These are phyloP conservation scores for Falco naumanni DNA, from an alignment of 2,797 vertebrate genomes.

Conservation along the genomic window DNA sequence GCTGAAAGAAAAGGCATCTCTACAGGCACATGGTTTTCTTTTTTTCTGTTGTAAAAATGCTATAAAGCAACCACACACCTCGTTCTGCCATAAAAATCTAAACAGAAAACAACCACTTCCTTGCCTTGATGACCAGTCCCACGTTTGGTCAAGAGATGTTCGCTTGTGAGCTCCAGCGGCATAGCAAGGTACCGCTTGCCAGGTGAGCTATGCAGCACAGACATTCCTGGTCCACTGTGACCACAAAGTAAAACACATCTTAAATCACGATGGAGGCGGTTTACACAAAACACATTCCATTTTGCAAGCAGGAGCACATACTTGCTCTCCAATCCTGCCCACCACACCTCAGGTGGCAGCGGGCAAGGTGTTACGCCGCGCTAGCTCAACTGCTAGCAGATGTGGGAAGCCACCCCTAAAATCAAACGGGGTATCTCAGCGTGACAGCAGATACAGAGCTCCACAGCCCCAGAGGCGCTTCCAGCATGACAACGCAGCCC, in stretches of 20 bases:
- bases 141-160: accelerated
- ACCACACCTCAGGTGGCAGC: not conserved
- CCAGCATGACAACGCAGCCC: accelerated
- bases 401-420: not conserved
- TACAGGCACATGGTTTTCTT: not conserved
- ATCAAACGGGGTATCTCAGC: not conserved
- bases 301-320: not conserved
- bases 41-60: not conserved
- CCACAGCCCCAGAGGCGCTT: accelerated
- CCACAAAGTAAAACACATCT: not conserved
- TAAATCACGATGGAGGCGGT: accelerated
- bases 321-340: not conserved
- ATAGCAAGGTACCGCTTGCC: not conserved
- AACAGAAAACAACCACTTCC: not conserved
- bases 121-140: not conserved
- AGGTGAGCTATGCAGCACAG: not conserved
- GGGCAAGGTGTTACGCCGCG: not conserved
- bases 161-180: not conserved
- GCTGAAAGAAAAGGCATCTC: not conserved
- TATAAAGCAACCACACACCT: not conserved
- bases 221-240: not conserved
- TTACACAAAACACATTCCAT: not conserved
- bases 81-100: not conserved
- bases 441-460: not conserved
- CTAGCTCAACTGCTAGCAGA: not conserved